These are phyloP conservation scores for Procapra przewalskii DNA, from an alignment of 2,113 vertebrate genomes.

Conservation along the genomic window DNA sequence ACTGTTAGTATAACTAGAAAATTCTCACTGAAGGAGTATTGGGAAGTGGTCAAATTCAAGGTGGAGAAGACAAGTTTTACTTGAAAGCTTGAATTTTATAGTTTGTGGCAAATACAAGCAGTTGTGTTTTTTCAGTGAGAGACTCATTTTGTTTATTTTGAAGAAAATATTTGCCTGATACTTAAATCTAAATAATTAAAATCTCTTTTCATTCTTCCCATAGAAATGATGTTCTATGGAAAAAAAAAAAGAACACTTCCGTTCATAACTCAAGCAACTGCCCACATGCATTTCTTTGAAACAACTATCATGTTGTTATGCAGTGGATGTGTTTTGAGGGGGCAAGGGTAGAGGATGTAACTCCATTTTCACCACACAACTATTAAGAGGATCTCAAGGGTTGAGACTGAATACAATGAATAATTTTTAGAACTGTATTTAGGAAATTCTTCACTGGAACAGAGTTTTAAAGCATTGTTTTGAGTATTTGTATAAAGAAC, in stretches of 20 bases:
- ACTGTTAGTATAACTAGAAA: neutral
- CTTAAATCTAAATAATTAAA: neutral
- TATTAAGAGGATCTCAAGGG: neutral
- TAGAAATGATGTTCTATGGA: neutral
- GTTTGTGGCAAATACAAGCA: neutral
- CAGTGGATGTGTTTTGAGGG: neutral
- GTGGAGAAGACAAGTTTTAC: neutral
- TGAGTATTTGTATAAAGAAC: neutral
- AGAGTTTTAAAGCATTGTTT: neutral
- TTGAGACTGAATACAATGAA: neutral
- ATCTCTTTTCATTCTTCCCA: neutral
- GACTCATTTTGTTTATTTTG: neutral
- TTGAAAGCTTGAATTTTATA: neutral
- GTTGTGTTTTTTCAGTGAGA: neutral
- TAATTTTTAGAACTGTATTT: neutral
- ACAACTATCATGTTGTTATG: neutral
- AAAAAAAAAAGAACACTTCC: neutral
- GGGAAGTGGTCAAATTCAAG: neutral
- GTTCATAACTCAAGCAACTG: neutral
- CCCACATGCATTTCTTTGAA: neutral
- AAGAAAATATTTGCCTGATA: neutral
- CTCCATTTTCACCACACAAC: neutral
- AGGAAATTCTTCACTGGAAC: neutral
- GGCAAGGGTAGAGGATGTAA: neutral
- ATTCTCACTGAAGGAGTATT: neutral